Evolutionary conservation across 2,888 invertebrate genomes (phyloP).

Genomic region (Euplexia lucipara): DNA sequence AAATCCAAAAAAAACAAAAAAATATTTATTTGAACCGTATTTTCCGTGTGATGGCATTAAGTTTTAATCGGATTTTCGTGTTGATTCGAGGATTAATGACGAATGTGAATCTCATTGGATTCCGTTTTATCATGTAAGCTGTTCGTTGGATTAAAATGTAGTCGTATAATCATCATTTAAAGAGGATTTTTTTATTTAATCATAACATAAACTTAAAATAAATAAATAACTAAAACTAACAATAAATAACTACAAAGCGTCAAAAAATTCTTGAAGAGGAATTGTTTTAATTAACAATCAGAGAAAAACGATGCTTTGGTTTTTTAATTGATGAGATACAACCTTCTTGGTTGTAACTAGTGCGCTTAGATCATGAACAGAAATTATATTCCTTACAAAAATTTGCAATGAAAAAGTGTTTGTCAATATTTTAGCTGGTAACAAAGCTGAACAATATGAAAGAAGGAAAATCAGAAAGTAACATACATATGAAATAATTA

Average conservation of each 20-base stretch:
- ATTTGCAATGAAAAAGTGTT: constrained; percentile 17
- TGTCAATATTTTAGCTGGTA: not conserved
- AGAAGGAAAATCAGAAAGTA: constrained; percentile 17
- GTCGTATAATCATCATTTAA: constrained; percentile 11
- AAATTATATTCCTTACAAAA: constrained; percentile 9
- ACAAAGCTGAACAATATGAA: not conserved
- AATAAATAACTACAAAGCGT: too few species aligned
- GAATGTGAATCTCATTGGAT: constrained; percentile 30
- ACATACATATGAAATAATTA: constrained; percentile 25
- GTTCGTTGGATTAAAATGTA: constrained; percentile 13
- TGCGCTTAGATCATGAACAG: not conserved
- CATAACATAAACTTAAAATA: too few species aligned
- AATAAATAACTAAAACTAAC: too few species aligned
- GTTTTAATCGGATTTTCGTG: constrained; percentile 54
- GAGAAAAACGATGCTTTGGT: too few species aligned
- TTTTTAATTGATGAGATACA: too few species aligned
- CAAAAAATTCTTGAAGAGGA: not conserved
- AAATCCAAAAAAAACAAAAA: constrained; percentile 28
- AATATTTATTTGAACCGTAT: constrained; percentile 37
- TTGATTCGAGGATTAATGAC: constrained; percentile 56
- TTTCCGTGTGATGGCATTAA: constrained; percentile 34
- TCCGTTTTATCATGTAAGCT: constrained; percentile 13
- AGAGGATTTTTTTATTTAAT: too few species aligned
- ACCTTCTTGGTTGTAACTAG: not conserved
- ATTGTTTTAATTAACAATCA: too few species aligned